phyloP scores from a whole-genome alignment of 2,888 invertebrate genomes.

The Acleris cristana region DNA sequence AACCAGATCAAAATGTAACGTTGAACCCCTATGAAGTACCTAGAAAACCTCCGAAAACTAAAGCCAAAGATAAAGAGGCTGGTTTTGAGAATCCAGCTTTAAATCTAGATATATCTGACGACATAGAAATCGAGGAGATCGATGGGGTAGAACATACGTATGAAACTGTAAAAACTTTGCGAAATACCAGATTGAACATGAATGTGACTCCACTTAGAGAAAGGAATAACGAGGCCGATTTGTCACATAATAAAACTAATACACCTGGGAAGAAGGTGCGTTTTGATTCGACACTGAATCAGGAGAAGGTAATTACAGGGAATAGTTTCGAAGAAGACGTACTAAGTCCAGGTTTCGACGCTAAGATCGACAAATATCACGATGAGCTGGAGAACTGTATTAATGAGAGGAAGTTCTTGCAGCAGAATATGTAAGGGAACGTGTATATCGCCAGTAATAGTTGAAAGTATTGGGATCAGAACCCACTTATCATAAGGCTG shows the following conservation, averaged over 20 bases:
- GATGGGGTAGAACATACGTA: constrained; percentile 72
- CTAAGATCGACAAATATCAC: constrained; percentile 77
- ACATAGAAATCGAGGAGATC: constrained; percentile 72
- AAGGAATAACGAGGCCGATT: constrained; percentile 58
- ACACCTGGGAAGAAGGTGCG: constrained; percentile 77
- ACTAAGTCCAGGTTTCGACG: constrained; percentile 75
- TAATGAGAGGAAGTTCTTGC: constrained; percentile 76
- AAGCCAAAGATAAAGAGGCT: constrained; percentile 58
- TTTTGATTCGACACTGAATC: constrained; percentile 77
- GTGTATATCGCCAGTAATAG: too few relatives aligned
- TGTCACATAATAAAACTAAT: constrained; percentile 61
- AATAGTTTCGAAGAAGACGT: constrained; percentile 76
- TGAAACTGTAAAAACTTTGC: constrained; percentile 73
- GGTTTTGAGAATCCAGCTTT: constrained; percentile 77
- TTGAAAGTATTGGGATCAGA: too few relatives aligned
- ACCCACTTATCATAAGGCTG: too few relatives aligned
- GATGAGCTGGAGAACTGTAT: constrained; percentile 81
- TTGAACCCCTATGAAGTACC: constrained; percentile 79
- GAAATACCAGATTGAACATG: constrained; percentile 73
- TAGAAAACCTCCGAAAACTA: constrained; percentile 65
- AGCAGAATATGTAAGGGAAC: constrained; percentile 72
- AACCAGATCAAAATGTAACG: constrained; percentile 59
- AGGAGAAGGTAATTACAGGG: constrained; percentile 77
- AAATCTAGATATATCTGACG: constrained; percentile 75
- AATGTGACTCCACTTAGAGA: constrained; percentile 74